Conservation (phyloP, 2,797 vertebrate genomes). For the Manis pentadactyla region DNA sequence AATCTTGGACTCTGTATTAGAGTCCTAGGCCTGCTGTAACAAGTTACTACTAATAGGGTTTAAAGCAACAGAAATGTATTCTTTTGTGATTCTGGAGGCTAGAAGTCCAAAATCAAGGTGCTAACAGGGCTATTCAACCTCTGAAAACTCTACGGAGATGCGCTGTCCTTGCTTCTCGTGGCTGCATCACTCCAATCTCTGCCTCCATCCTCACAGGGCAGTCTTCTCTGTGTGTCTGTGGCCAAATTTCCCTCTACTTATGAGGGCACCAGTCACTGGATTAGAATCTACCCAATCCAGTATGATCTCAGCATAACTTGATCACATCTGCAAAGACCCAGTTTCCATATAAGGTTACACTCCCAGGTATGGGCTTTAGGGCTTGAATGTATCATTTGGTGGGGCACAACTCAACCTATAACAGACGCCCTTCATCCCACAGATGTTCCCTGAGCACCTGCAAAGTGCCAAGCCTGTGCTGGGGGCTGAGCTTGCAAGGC, state of each 20-base stretch:
- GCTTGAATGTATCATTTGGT: background rate
- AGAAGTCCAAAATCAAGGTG: background rate
- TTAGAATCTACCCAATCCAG: background rate
- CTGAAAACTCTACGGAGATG: background rate
- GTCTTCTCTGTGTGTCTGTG: background rate
- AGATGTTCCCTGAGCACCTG: background rate
- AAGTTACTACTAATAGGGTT: background rate
- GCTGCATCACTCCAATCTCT: background rate
- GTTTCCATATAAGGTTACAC: background rate
- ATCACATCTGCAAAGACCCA: background rate
- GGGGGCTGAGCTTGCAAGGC: background rate
- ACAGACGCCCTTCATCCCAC: background rate
- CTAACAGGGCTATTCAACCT: accelerated
- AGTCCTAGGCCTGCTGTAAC: background rate
- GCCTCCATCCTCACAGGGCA: background rate
- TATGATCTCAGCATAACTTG: background rate
- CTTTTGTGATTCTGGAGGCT: background rate
- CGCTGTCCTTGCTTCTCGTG: background rate
- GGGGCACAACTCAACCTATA: background rate
- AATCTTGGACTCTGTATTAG: background rate
- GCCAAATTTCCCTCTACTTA: background rate
- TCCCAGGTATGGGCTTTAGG: background rate
- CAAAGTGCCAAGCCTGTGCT: background rate
- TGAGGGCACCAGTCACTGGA: background rate
- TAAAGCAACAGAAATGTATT: background rate